Percentiles rank a stretch among this genome's conserved stretches.
Conservation (phyloP, 1,140 invertebrate species). For the Vollenhovia emeryi region DNA sequence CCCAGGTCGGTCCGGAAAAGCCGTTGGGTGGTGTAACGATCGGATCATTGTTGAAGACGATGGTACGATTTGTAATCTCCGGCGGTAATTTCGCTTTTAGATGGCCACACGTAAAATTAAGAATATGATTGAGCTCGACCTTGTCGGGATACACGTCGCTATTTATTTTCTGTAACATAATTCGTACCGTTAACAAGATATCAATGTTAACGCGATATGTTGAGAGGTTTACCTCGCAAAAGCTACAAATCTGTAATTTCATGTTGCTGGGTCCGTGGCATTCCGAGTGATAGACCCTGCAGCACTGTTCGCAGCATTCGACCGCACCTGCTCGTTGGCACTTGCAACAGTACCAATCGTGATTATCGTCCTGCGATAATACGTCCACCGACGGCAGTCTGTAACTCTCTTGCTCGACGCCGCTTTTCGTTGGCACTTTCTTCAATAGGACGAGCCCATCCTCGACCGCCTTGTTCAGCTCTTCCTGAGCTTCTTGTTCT, state of each 20-base stretch:
- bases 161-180: constrained; percentile 77
- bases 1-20: constrained; percentile 79
- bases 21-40: constrained; percentile 74
- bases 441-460: constrained; percentile 80
- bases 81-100: constrained; percentile 82
- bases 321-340: constrained; percentile 80
- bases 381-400: constrained; percentile 76
- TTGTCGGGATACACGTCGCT: constrained; percentile 74
- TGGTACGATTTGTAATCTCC: constrained; percentile 82
- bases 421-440: constrained; percentile 78
- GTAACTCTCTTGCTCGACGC: constrained; percentile 80
- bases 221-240: constrained; percentile 77
- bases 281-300: constrained; percentile 79
- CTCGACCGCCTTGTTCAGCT: constrained; percentile 79
- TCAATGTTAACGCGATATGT: neutral
- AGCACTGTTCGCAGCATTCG: constrained; percentile 80
- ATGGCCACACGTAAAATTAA: constrained; percentile 82
- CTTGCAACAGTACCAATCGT: constrained; percentile 83
- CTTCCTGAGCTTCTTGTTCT: constrained; percentile 79
- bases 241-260: constrained; percentile 76
- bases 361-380: constrained; percentile 64
- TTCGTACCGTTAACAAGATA: neutral
- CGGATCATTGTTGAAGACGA: constrained; percentile 77
- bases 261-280: constrained; percentile 72
- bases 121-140: constrained; percentile 79